phyloP scores from a whole-genome alignment of 2,113 vertebrate species.

The Lycaon pictus region DNA sequence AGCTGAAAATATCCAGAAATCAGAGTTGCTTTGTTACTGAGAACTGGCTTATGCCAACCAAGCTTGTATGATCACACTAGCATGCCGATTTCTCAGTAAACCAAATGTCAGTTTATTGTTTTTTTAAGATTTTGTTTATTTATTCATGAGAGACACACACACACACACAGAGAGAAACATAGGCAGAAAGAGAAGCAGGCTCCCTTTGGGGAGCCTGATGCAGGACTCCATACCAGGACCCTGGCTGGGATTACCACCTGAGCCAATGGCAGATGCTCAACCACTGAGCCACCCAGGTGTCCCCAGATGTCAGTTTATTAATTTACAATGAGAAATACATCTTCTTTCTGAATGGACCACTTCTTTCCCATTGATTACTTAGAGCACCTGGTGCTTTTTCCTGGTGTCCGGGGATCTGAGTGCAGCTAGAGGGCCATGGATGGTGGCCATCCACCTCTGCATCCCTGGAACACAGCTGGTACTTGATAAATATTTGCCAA shows the following conservation, averaged over 20 bases:
- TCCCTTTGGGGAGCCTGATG: too few species aligned
- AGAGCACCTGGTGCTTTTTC: too few species aligned
- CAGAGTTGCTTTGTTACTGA: neutral
- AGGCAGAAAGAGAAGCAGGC: too few species aligned
- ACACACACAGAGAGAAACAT: too few species aligned
- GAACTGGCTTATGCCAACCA: neutral
- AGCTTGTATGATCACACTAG: neutral
- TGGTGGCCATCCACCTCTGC: neutral
- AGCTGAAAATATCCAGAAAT: neutral
- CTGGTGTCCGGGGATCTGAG: neutral
- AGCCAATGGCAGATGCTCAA: too few species aligned
- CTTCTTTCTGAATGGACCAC: neutral
- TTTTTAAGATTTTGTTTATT: too few species aligned
- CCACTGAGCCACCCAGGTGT: too few species aligned
- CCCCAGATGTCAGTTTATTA: neutral
- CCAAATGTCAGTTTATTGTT: neutral
- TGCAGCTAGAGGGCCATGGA: too few species aligned
- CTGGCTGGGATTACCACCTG: too few species aligned
- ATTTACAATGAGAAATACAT: neutral
- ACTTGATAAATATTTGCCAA: neutral
- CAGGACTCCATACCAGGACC: too few species aligned
- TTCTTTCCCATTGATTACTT: neutral
- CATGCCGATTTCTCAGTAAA: neutral
- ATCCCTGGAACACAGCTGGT: neutral
- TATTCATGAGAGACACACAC: too few species aligned